Evolutionary conservation across 2,113 vertebrate species (phyloP).

Genomic region (Hippocampus mohnikei): DNA sequence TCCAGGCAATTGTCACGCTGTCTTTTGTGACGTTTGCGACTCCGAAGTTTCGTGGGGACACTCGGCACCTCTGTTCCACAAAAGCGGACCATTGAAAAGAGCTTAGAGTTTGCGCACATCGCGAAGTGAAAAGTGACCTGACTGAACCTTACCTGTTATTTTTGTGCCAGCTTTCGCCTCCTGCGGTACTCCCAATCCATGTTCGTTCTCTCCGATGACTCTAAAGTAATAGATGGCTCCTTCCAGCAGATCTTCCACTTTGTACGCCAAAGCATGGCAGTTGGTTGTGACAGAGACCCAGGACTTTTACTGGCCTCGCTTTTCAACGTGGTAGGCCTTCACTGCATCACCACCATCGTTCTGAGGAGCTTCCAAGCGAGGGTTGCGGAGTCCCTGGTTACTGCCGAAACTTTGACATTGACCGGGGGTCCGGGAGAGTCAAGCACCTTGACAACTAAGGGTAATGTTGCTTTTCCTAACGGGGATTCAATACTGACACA

Average conservation of each 20-base stretch:
- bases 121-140: not conserved
- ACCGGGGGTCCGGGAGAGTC: slow-evolving; percentile 91
- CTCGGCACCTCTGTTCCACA: slow-evolving; percentile 88
- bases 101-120: not conserved
- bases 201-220: slow-evolving; percentile 91
- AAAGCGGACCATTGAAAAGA: slow-evolving; percentile 2
- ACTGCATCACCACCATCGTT: slow-evolving; percentile 93
- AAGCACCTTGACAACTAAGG: slow-evolving; percentile 89
- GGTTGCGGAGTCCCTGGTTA: slow-evolving; percentile 88
- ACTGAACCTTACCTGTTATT: slow-evolving; percentile 84
- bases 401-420: slow-evolving; percentile 78
- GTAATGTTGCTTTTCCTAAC: slow-evolving; percentile 83
- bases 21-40: slow-evolving; percentile 87
- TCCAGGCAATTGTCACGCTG: slow-evolving; percentile 86
- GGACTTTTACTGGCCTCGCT: slow-evolving; percentile 97
- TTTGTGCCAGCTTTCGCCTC: slow-evolving; percentile 90
- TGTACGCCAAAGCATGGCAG: slow-evolving; percentile 85
- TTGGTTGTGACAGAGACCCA: slow-evolving; percentile 94
- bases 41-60: slow-evolving; percentile 88
- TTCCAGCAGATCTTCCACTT: slow-evolving; percentile 85
- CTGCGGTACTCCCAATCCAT: slow-evolving; percentile 83
- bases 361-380: slow-evolving; percentile 88
- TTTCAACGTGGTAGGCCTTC: slow-evolving; percentile 94
- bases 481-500: slow-evolving; percentile 84
- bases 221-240: slow-evolving; percentile 93